Evolutionary conservation across 2,797 vertebrate genomes (phyloP), one percentile per base, ranked within the genome.

Genomic region (Acrossocheilus fasciatus): DNA sequence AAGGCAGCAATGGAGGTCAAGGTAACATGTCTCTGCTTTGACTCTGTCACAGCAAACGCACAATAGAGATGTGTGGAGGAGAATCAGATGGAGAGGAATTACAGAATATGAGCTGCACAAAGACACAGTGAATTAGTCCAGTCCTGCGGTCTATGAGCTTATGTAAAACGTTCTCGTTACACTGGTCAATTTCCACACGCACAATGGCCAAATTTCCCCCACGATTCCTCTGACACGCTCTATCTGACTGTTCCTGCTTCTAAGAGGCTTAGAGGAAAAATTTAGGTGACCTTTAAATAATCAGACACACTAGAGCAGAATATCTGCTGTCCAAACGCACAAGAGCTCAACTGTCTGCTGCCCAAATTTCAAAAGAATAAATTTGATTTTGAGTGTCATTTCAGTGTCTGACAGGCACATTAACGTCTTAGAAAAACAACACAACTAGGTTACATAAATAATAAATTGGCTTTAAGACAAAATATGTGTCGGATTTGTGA

Each of bases 231-330:
- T 92, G 91, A 95, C 93, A 95, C 88, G 93, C 92, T 93, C 92
- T 92, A 94, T 95, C 94, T 94, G 91, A 92, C 94, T 92, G 93
- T 92, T 84, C 91, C 93, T 94, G 93, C 90, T 92, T 92, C 93
- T 95, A 95, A 95, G 94, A 95, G 93, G 94, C 94, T 96, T 96
- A 96, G 85, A 91, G 90, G 90, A 91, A 93, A 95, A 95, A 94
- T 94, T 95, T 92, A 93, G 90, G 92, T 94, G 94, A 95, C 94
- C 94, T 95, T 93, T 93, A 93, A 93, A 94, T 94, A 93, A 94
- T 89, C 90, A 91, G 91, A 91, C 91, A 93, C 93, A 93, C 92
- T 93, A 92, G 93, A 91, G 87, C 83, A 85, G 91, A 92, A 90
- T 90, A 91, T 62, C 81, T 87, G 88, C 85, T 81, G 89, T 91